phyloP scores from a whole-genome alignment of 30 jellyfish, hydroid and myxozoan genomes.

The Cassiopea xamachana region DNA sequence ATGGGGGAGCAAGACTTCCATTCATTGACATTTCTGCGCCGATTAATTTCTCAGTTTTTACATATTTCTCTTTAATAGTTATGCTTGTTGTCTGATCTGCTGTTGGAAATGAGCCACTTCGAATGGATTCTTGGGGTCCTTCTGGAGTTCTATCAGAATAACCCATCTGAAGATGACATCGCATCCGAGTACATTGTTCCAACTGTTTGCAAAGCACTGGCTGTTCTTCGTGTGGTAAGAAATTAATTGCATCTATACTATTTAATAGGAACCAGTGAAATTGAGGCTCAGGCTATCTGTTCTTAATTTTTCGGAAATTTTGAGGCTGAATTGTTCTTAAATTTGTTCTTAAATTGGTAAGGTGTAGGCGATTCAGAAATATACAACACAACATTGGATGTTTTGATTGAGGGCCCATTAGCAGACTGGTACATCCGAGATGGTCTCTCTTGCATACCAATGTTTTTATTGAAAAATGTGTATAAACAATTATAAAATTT shows the following conservation, averaged over 20 bases:
- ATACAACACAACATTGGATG: too few relatives aligned
- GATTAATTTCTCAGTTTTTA: neutral
- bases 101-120: conserved; percentile 90
- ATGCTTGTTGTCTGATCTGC: conserved; percentile 85
- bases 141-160: conserved; percentile 77
- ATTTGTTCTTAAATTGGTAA: too few relatives aligned
- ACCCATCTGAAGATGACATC: conserved; percentile 90
- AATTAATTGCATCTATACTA: neutral
- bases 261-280: neutral
- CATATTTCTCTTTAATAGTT: conserved; percentile 39
- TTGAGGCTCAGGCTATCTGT: too few relatives aligned
- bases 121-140: conserved; percentile 94
- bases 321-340: too few relatives aligned
- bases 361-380: too few relatives aligned
- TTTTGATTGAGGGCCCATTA: too few relatives aligned
- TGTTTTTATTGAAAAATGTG: too few relatives aligned
- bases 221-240: conserved; percentile 88
- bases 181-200: conserved; percentile 81
- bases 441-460: too few relatives aligned
- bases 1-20: too few relatives aligned
- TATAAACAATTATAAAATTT: too few relatives aligned
- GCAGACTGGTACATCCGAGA: too few relatives aligned
- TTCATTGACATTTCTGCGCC: neutral
- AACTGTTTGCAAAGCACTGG: conserved; percentile 87
- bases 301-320: too few relatives aligned